These are phyloP conservation scores for Podabrus alpinus DNA, from an alignment of 2,888 invertebrate genomes.

Conservation along the genomic window DNA sequence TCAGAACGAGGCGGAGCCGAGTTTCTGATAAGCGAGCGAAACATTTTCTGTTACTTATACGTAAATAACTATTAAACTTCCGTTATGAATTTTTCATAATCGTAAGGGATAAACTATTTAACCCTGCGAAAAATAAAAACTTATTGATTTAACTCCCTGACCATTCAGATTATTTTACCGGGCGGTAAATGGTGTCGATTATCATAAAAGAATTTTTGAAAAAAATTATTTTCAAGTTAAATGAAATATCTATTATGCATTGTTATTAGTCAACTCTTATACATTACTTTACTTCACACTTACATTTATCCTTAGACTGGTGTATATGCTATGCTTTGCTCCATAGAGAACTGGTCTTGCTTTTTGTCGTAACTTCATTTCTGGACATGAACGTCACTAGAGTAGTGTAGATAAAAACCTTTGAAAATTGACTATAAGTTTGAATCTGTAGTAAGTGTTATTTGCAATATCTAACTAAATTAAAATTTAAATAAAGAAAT, in stretches of 20 bases:
- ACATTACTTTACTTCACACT: conserved; percentile 27
- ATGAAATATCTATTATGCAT: background rate
- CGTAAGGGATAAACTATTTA: too few species aligned
- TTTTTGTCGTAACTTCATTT: conserved; percentile 39
- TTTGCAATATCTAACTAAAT: conserved; percentile 18
- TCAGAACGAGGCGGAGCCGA: too few species aligned
- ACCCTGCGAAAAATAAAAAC: too few species aligned
- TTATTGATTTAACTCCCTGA: too few species aligned
- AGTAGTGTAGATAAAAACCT: conserved; percentile 42
- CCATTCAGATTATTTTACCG: too few species aligned
- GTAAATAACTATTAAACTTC: too few species aligned
- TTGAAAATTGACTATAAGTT: conserved; percentile 35
- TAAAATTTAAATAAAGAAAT: background rate
- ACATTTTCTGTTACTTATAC: too few species aligned
- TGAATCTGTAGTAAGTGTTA: conserved; percentile 27
- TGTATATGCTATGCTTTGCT: conserved; percentile 50
- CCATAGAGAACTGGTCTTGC: conserved; percentile 49
- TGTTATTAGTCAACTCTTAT: conserved; percentile 7
- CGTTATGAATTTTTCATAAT: too few species aligned
- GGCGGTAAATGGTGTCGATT: background rate
- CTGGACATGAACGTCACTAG: conserved; percentile 41
- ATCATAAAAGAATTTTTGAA: background rate
- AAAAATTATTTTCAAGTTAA: background rate
- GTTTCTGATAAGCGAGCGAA: too few species aligned
- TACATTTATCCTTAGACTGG: conserved; percentile 34